A percentile compares a stretch with the other conserved stretches of the same genome.
phyloP scores from a whole-genome alignment of 2,113 vertebrate genomes.

The Thymallus thymallus region DNA sequence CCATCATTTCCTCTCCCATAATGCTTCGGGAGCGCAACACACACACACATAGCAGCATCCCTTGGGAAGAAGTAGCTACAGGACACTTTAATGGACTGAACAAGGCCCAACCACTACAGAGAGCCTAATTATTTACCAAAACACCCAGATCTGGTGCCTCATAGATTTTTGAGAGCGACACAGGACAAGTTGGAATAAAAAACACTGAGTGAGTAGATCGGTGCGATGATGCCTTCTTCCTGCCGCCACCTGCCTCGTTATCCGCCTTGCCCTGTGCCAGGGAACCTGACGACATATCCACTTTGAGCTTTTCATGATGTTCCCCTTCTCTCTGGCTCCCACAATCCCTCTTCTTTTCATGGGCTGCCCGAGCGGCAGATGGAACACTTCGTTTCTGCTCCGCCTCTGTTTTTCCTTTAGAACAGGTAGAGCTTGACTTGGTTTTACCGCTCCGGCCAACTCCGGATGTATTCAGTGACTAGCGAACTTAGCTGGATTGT shows the following conservation, averaged over 20 bases:
- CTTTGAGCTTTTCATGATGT: slow-evolving; percentile 64
- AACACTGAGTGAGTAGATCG: slow-evolving; percentile 8
- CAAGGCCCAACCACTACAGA: slow-evolving; percentile 24
- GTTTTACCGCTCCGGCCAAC: slow-evolving; percentile 38
- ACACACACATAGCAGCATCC: slow-evolving; percentile 38
- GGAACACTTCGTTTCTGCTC: slow-evolving; percentile 62
- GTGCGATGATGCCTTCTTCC: slow-evolving; percentile 41
- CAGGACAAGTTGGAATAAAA: slow-evolving; percentile 12
- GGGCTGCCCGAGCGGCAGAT: slow-evolving; percentile 69
- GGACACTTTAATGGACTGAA: slow-evolving; percentile 54
- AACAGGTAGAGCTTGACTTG: slow-evolving; percentile 65
- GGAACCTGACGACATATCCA: slow-evolving; percentile 57
- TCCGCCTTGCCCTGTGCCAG: slow-evolving; percentile 59
- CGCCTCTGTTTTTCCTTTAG: slow-evolving; percentile 57
- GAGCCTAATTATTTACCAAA: slow-evolving; percentile 66
- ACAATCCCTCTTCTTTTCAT: slow-evolving; percentile 63
- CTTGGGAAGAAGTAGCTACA: slow-evolving; percentile 56
- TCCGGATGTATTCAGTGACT: slow-evolving; percentile 7
- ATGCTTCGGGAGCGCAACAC: slow-evolving; percentile 59
- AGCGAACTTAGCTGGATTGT: slow-evolving; percentile 2
- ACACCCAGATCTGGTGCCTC: slow-evolving; percentile 25
- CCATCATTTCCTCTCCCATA: slow-evolving; percentile 66
- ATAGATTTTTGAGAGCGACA: slow-evolving; percentile 25
- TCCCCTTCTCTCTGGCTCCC: slow-evolving; percentile 58
- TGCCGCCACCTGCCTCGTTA: slow-evolving; percentile 68